phyloP scores from a whole-genome alignment of 2,113 vertebrate species.

The Tragelaphus scriptus region DNA sequence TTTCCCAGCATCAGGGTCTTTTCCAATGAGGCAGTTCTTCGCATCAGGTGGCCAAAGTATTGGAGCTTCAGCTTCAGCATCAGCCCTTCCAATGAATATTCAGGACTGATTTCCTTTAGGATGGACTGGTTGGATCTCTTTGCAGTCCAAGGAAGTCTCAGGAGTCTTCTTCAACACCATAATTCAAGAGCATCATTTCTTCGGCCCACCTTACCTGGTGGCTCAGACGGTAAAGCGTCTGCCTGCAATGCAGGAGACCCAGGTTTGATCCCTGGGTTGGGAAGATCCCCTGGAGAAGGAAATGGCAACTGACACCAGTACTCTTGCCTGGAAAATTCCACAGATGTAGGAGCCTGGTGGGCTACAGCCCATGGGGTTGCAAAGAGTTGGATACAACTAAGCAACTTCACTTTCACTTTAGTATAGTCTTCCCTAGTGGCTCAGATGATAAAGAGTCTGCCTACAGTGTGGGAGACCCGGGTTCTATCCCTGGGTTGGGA shows the following conservation, averaged over 20 bases:
- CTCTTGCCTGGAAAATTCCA: not conserved
- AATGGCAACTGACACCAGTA: not conserved
- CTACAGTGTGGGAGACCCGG: rapidly evolving
- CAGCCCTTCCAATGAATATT: not conserved
- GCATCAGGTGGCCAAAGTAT: not conserved
- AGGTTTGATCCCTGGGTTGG: not conserved
- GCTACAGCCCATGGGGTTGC: not conserved
- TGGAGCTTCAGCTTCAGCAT: not conserved
- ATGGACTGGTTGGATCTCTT: not conserved
- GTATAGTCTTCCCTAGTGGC: not conserved
- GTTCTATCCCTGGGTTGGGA: not conserved
- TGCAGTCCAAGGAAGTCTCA: not conserved
- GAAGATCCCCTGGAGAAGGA: not conserved
- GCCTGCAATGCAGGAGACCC: not conserved
- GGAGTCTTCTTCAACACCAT: not conserved
- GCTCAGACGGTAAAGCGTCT: rapidly evolving
- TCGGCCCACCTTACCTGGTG: not conserved
- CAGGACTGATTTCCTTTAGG: not conserved
- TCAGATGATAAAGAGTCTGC: not conserved
- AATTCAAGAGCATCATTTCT: not conserved
- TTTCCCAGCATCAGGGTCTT: not conserved
- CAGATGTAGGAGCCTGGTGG: not conserved
- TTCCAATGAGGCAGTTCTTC: not conserved
- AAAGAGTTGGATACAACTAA: not conserved
- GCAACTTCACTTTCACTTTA: not conserved